These are phyloP conservation scores for Pipistrellus pipistrellus DNA, from an alignment of 2,797 vertebrate species.

Conservation along the genomic window DNA sequence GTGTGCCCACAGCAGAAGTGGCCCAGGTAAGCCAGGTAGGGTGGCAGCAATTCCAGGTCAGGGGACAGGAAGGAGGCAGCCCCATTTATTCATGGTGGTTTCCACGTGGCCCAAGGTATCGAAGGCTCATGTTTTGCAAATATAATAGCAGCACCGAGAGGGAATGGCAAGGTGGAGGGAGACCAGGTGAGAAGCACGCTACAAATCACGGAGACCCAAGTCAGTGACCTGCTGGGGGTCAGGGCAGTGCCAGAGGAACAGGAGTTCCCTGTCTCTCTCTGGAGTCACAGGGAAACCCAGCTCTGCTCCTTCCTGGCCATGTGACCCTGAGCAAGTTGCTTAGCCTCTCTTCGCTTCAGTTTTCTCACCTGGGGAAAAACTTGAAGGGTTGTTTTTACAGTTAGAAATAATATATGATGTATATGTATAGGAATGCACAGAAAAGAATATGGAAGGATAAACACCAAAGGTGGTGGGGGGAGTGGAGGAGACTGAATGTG, in stretches of 20 bases:
- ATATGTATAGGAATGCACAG: background rate
- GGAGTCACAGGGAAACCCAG: background rate
- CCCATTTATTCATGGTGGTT: background rate
- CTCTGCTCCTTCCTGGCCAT: background rate
- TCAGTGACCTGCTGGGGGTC: background rate
- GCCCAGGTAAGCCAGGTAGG: slow-evolving; percentile 73
- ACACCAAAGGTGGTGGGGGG: background rate
- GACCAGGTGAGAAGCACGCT: background rate
- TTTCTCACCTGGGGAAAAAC: slow-evolving; percentile 11
- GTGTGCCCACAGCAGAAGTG: slow-evolving; percentile 75
- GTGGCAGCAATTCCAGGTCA: slow-evolving; percentile 68
- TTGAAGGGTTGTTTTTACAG: background rate
- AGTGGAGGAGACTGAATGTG: background rate
- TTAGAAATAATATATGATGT: background rate
- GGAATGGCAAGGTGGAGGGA: accelerated
- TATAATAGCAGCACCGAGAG: background rate
- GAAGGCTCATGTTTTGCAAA: background rate
- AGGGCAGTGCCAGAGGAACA: background rate
- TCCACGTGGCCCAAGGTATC: background rate
- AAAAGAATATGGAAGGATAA: background rate
- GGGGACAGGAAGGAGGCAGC: slow-evolving; percentile 69
- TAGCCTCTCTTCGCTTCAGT: background rate
- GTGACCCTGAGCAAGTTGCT: background rate
- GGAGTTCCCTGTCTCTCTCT: background rate
- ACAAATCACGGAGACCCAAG: background rate